These are phyloP conservation scores for Erethizon dorsatum DNA, from an alignment of 2,797 vertebrate genomes.

Conservation along the genomic window DNA sequence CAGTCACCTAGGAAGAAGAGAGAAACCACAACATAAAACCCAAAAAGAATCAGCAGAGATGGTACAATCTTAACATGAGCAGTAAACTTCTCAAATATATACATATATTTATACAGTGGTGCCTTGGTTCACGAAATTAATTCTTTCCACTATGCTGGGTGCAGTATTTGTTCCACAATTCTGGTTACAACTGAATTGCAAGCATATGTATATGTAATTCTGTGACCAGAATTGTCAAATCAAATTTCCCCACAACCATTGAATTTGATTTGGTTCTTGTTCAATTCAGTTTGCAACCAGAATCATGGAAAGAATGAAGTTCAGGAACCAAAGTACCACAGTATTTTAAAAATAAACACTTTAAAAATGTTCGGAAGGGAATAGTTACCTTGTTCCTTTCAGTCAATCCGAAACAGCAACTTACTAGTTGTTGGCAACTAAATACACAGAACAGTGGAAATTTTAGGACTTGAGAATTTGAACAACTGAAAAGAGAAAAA, in stretches of 20 bases:
- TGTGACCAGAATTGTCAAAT: neutral
- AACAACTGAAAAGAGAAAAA: slow-evolving; percentile 52
- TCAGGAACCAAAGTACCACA: neutral
- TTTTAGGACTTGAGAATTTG: slow-evolving; percentile 42
- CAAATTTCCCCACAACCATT: neutral
- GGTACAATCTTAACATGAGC: slow-evolving; percentile 70
- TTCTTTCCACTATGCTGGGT: neutral
- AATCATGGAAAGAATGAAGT: neutral
- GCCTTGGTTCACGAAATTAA: neutral
- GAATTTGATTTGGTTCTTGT: neutral
- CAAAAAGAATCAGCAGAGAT: slow-evolving; percentile 79
- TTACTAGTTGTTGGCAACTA: slow-evolving; percentile 80
- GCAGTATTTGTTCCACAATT: neutral
- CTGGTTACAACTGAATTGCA: neutral
- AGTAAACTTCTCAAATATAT: slow-evolving; percentile 87
- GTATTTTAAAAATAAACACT: slow-evolving; percentile 85
- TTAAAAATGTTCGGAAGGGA: slow-evolving; percentile 80
- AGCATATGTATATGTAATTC: neutral
- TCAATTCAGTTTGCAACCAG: neutral
- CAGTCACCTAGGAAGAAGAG: slow-evolving; percentile 54
- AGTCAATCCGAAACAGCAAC: slow-evolving; percentile 84
- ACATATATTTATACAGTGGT: slow-evolving; percentile 81
- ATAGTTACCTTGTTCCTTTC: slow-evolving; percentile 80
- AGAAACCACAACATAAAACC: slow-evolving; percentile 74
- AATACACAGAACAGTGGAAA: slow-evolving; percentile 70